phyloP scores from a whole-genome alignment of 2,113 vertebrate genomes.

The Pangasianodon hypophthalmus region DNA sequence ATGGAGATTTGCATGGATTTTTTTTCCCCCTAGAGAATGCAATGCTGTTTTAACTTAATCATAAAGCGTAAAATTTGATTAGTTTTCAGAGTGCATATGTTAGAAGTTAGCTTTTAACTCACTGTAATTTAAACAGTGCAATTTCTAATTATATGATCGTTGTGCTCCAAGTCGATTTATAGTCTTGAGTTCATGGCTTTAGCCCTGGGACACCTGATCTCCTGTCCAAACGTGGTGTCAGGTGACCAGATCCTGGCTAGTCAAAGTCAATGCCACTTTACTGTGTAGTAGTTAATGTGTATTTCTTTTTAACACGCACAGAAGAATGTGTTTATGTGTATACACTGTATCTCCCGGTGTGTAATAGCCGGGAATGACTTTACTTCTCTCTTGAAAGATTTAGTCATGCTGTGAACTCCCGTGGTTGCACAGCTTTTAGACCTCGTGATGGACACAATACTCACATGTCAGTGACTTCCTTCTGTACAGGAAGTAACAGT shows the following conservation, averaged over 20 bases:
- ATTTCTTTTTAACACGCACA: neutral
- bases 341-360: too few relatives aligned
- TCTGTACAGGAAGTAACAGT: slow-evolving; percentile 8
- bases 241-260: neutral
- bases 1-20: neutral
- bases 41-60: neutral
- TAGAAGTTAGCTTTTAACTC: neutral
- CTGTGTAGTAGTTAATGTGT: neutral
- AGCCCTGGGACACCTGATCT: neutral
- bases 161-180: neutral
- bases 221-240: neutral
- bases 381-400: neutral
- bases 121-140: neutral
- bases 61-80: neutral
- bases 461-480: neutral
- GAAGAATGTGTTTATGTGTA: neutral
- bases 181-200: neutral
- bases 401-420: neutral
- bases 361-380: neutral
- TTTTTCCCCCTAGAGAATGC: neutral
- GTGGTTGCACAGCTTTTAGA: neutral
- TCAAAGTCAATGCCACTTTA: neutral
- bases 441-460: neutral
- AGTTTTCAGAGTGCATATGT: neutral
- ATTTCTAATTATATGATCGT: neutral